phyloP scores from a whole-genome alignment of 2,113 vertebrate species.

The Lycaon pictus region DNA sequence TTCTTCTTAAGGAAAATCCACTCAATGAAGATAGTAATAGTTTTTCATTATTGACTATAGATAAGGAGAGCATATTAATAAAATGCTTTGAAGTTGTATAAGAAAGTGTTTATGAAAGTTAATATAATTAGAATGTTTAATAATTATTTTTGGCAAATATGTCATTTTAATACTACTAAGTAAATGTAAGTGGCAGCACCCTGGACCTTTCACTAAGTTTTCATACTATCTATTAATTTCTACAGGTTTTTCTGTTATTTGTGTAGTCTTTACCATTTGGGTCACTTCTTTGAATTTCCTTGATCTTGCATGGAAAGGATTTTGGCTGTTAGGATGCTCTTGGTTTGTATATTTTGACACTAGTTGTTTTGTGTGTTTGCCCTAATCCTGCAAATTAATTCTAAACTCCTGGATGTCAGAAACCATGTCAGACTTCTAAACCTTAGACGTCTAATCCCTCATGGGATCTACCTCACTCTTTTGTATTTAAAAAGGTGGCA shows the following conservation, averaged over 20 bases:
- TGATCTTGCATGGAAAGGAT: neutral
- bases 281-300: slow-evolving; percentile 1
- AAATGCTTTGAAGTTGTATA: neutral
- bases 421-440: neutral
- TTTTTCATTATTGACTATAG: neutral
- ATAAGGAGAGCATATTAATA: neutral
- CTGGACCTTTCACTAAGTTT: neutral
- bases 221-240: neutral
- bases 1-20: neutral
- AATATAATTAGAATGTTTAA: neutral
- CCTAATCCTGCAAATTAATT: slow-evolving; percentile 26
- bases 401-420: neutral
- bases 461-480: neutral
- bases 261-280: neutral
- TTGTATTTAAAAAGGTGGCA: neutral
- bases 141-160: neutral
- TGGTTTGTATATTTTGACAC: slow-evolving; percentile 29
- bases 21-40: neutral
- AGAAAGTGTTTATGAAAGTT: slow-evolving; percentile 21
- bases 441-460: neutral
- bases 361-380: neutral
- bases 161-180: neutral
- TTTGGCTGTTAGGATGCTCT: neutral
- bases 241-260: slow-evolving; percentile 1
- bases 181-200: neutral